Evolutionary conservation across 2,797 vertebrate species (phyloP), one percentile per base, ranked within the genome.

Genomic region (Siniperca undulata): DNA sequence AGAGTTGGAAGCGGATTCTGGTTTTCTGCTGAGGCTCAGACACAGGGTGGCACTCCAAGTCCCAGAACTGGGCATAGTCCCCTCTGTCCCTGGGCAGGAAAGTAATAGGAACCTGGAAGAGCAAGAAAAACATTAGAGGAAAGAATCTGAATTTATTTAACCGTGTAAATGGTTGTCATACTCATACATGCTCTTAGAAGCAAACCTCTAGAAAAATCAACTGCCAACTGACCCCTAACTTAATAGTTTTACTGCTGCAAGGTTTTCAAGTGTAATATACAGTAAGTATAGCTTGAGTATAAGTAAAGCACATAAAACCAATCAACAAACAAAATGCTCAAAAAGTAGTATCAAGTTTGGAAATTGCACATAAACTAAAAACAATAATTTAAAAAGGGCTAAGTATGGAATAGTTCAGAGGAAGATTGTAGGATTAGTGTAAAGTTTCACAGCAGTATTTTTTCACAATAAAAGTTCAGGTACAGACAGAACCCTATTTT

Each of bases 61-160:
- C 97, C 99, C 99, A 99, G 91, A 98, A 99, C 88, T 99, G 98
- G 40, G 97, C 96, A 70, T 98, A 99, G 83, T 97, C 94, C 7
- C 99, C 99, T 78, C 84, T 84, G 78, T 97, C 97, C 90, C 97
- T 96, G 59, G 99, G 99, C 69, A 98, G 92, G 94, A 99, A 99
- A 0, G 89, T 95, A 53, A 99, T 44, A 4, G 95, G 94, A 82
- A 99, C 93, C 99, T 99, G 89, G 0, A 11, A 86, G 64, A 74
- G 58, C 20, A 84, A 56, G 24, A 34, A 22, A 53, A 67, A 19
- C 20, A 70, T 14, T 0, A 30, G 8, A 70, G 19, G 2, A 48
- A 2, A 16, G 5, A 22, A 24, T 6, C 2, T 1, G 7, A 60
- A 56, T 13, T 14, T 4, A 64, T 64, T 66, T n/a, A 64, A 81